phyloP scores from a whole-genome alignment of 1,140 invertebrate genomes.

The Euschistus heros region DNA sequence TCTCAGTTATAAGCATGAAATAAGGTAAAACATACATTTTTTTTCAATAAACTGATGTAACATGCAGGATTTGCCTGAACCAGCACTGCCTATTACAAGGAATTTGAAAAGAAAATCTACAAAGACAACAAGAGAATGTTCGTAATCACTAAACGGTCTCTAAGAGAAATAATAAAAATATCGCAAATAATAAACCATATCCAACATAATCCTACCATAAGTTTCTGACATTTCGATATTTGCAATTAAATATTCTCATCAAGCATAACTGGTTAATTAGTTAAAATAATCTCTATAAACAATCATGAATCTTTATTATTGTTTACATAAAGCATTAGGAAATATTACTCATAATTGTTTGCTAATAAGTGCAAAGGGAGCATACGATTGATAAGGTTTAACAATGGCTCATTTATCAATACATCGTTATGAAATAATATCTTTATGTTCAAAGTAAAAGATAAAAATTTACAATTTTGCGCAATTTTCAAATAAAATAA shows the following conservation, averaged over 20 bases:
- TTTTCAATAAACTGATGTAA: constrained; percentile 85
- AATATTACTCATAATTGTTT: too few relatives aligned
- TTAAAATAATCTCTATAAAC: too few relatives aligned
- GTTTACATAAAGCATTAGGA: too few relatives aligned
- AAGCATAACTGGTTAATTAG: too few relatives aligned
- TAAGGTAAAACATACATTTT: constrained; percentile 56
- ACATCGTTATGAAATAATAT: too few relatives aligned
- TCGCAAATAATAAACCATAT: constrained; percentile 12
- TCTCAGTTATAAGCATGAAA: neutral
- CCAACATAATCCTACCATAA: constrained; percentile 21
- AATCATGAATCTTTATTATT: too few relatives aligned
- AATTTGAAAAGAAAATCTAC: constrained; percentile 77
- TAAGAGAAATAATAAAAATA: neutral
- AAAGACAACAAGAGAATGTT: constrained; percentile 30
- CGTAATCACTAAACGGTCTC: neutral
- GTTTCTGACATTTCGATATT: constrained; percentile 20
- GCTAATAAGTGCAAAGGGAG: too few relatives aligned
- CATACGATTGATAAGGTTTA: too few relatives aligned
- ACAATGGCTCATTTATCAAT: too few relatives aligned
- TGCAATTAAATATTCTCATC: neutral
- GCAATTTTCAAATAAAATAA: too few relatives aligned
- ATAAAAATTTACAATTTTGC: too few relatives aligned
- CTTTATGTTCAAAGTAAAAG: too few relatives aligned
- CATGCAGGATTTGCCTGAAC: constrained; percentile 79
- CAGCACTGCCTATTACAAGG: constrained; percentile 70